Base-by-base conservation (phyloP, 2,888 invertebrate species). In the Drosophila prostipennis region DNA sequence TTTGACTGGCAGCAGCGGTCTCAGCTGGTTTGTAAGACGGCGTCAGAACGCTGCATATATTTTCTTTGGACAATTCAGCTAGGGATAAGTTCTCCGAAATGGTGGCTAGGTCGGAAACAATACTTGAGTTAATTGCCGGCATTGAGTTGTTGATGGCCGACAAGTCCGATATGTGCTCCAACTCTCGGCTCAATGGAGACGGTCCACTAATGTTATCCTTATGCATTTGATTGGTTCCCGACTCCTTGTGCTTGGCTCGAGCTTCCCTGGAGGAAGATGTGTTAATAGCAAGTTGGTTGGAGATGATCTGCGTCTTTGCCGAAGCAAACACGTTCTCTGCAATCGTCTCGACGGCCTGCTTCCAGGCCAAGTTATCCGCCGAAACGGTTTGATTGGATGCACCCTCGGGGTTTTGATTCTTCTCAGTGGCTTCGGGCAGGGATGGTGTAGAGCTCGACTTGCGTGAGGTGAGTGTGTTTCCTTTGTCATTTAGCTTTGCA, bases 381-480 rank as follows among this genome's bases (percentile, higher is more conserved):
- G 98, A 98, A 0, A 98, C 97, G 10, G 98, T 98, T 92, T 98
- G 98, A 89, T 98, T 98, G 1, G 98, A 98, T 13, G 96, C 96
- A n/a, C 98, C 98, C 16, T 98, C 97, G 0, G 98, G 97, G 39
- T 94, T 93, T 79, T 93, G 92, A 68, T 90, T 91, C 11, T 90
- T 83, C 80, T 97, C 97, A 0, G 95, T 97, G 37, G 97, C 97
- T 90, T 98, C 98, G 0, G 98, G 97, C 86, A 98, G 93, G 91
- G 98, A 98, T 16, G 98, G 98, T 8, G 98, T 99, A 40, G 98
- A 98, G 92, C 96, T 98, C 72, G 98, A 98, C 93, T 98, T 98
- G 78, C 98, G 94, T 86, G 96, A 96, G 14, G 95, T 96, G 61
- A 96, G 91, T 13, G 94, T 94, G 76, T 93, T 94, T 51, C 92